These are phyloP conservation scores for Balanococcus diminutus DNA, from an alignment of 2,888 invertebrate genomes.

Conservation along the genomic window DNA sequence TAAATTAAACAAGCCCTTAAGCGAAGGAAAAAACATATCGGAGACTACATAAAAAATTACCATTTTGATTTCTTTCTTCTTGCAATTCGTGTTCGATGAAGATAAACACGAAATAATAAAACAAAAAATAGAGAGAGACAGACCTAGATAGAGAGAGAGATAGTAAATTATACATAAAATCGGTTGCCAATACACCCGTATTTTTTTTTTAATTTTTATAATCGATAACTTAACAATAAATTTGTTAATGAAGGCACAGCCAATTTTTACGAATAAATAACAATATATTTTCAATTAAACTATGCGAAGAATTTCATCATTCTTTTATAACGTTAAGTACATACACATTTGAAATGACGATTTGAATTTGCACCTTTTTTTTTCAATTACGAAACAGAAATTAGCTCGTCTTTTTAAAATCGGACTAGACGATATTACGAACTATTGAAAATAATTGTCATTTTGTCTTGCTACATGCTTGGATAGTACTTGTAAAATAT, in stretches of 20 bases:
- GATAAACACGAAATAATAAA: not conserved
- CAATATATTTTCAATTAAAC: constrained; percentile 32
- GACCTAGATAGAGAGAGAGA: not conserved
- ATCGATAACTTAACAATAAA: constrained; percentile 38
- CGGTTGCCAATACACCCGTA: constrained; percentile 29
- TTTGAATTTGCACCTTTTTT: not conserved
- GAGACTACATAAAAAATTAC: not conserved
- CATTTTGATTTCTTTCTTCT: not conserved
- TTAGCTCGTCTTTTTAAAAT: not conserved
- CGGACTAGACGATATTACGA: not conserved
- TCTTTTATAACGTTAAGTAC: not conserved
- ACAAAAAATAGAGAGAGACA: not conserved
- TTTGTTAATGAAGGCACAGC: constrained; percentile 43
- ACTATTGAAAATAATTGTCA: not conserved
- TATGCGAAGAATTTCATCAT: constrained; percentile 14
- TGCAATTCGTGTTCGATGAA: not conserved
- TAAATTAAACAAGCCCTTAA: constrained; percentile 7
- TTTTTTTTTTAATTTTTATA: not conserved
- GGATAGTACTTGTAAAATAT: not conserved
- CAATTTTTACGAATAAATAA: constrained; percentile 43
- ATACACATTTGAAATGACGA: not conserved
- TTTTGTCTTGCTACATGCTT: not conserved
- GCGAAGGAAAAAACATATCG: not conserved
- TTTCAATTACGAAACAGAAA: not conserved
- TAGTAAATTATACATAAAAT: not conserved